phyloP scores from a whole-genome alignment of 2,113 vertebrate species.

The Otus sunia region DNA sequence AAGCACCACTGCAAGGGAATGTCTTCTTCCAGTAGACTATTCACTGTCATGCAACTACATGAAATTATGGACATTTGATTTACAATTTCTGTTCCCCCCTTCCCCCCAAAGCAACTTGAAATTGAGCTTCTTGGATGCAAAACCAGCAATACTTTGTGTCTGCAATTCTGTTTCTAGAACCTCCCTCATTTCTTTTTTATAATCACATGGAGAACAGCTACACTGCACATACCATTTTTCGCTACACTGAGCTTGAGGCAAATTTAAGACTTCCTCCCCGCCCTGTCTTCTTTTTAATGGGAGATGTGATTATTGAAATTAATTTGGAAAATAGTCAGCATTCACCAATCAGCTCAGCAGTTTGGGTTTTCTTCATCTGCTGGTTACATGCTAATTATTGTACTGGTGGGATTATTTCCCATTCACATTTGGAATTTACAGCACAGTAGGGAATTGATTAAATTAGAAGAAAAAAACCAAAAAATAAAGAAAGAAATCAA shows the following conservation, averaged over 20 bases:
- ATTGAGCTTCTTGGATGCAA: background rate
- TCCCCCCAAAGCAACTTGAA: background rate
- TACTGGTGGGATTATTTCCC: constrained; percentile 35
- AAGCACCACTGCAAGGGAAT: background rate
- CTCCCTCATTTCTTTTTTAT: background rate
- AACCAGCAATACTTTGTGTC: background rate
- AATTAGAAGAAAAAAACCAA: constrained; percentile 37
- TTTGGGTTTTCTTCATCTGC: constrained; percentile 18
- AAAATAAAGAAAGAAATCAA: background rate
- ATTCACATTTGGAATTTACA: constrained; percentile 51
- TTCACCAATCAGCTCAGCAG: constrained; percentile 54
- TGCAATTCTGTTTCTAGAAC: background rate
- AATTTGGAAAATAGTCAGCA: constrained; percentile 24
- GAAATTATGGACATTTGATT: background rate
- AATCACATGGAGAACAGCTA: background rate
- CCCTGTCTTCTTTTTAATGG: background rate
- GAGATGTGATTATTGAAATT: constrained; percentile 60
- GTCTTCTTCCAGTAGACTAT: background rate
- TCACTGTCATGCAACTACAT: background rate
- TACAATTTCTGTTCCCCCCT: background rate
- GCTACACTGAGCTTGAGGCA: constrained; percentile 12
- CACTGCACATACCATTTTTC: background rate
- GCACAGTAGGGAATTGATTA: constrained; percentile 24
- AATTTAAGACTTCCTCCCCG: constrained; percentile 15
- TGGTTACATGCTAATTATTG: constrained; percentile 43